Conservation (phyloP, 2,888 invertebrate species). For the Acleris laterana region DNA sequence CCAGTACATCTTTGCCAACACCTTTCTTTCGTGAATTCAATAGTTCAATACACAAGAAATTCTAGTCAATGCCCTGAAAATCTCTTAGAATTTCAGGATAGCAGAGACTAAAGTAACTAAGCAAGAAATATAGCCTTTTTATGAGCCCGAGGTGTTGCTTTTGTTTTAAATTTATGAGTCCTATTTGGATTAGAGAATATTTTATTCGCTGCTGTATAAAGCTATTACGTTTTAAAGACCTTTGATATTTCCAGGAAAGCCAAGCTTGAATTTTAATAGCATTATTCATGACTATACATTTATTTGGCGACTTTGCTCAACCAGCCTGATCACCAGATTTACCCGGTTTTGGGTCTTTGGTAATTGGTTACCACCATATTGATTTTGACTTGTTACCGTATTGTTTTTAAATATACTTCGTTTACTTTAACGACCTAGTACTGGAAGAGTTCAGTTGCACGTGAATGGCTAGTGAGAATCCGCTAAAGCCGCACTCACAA, state of each 20-base stretch:
- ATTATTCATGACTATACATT: slow-evolving; percentile 2
- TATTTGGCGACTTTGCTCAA: neutral
- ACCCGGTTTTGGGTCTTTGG: too few species aligned
- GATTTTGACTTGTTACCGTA: too few species aligned
- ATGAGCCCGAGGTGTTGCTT: slow-evolving; percentile 22
- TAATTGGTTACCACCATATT: too few species aligned
- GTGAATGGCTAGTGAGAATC: too few species aligned
- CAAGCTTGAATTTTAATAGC: slow-evolving; percentile 14
- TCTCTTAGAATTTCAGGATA: neutral
- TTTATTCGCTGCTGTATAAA: slow-evolving; percentile 35
- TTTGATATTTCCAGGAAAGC: slow-evolving; percentile 1
- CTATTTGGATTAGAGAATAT: slow-evolving; percentile 36
- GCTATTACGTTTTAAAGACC: slow-evolving; percentile 20
- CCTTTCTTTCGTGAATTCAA: neutral
- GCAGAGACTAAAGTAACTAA: slow-evolving; percentile 6
- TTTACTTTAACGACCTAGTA: too few species aligned
- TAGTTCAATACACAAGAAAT: neutral
- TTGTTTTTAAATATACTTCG: too few species aligned
- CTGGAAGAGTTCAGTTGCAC: too few species aligned
- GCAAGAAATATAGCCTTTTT: slow-evolving; percentile 23
- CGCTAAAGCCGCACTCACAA: too few species aligned
- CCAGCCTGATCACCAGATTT: too few species aligned
- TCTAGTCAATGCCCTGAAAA: neutral
- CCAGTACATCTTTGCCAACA: neutral
- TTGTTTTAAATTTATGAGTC: slow-evolving; percentile 33